Base-by-base conservation (phyloP, 1,140 invertebrate genomes). In the Hyphantria cunea region DNA sequence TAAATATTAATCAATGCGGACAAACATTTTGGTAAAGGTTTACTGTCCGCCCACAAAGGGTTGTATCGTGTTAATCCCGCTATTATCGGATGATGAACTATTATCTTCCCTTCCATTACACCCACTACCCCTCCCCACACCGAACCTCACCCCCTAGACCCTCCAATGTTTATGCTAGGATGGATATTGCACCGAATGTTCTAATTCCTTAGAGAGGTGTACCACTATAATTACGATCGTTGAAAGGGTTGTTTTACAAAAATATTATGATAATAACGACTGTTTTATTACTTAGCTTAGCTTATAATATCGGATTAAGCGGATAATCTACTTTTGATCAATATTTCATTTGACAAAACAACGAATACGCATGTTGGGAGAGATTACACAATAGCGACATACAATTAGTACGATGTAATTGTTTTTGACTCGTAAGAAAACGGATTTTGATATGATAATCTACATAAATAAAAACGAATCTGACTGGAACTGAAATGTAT, bases 31-130 rank as follows among this genome's bases (percentile, higher is more conserved):
- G 77, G 63, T 74, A 64, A 70, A 84, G 84, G 86, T 86, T 84
- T 84, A 76, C 69, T 78, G 79, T 72, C 82, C 78, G 64, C 70
- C 85, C 84, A 82, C 84, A 89, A 88, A 89, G 85, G 86, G 87
- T 86, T 86, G 75, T 56, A 67, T 74, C 72, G 78, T 68, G 76
- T 78, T 87, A 89, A 86, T 86, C 83, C 78, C 60, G 53, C 75
- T 76, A 87, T 90, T 88, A 88, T 78, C 62, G 76, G 76, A 86
- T 87, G 72, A 82, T 78, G 70, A 79, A 78, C 78, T 76, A 77
- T 76, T 71, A 70, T 64, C 11, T 31, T 32, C 61, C 45, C 47
- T 68, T 47, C 63, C 13, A n/a, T 33, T 13, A 51, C 33, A 64
- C 31, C 48, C 34, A 31, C 69, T 48, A 32, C 65, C 56, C 31